Evolutionary conservation across 1,140 invertebrate species (phyloP).

Genomic region (Oncopeltus fasciatus): DNA sequence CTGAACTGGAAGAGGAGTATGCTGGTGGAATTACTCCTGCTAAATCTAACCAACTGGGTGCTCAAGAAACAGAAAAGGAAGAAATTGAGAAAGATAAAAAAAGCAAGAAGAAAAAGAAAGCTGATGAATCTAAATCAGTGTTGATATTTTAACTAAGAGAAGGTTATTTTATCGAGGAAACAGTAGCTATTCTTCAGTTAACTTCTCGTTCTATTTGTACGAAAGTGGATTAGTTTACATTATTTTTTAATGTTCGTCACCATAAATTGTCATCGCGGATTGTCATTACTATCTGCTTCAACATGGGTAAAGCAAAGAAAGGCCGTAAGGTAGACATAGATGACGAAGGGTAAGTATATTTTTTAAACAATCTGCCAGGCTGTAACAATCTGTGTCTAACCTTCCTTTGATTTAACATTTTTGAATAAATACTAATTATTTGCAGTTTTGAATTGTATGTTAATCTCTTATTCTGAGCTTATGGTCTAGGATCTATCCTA

Average conservation of each 20-base stretch:
- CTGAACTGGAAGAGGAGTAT: conserved; percentile 65
- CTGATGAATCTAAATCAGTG: conserved; percentile 28
- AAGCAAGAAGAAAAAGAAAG: conserved; percentile 29
- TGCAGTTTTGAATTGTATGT: too few species aligned
- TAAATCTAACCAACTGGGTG: conserved; percentile 22
- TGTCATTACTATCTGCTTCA: conserved; percentile 15
- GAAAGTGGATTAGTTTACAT: not conserved
- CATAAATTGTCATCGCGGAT: conserved; percentile 3
- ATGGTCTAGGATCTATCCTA: too few species aligned
- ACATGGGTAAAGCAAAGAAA: conserved; percentile 55
- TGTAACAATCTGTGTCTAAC: too few species aligned
- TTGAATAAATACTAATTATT: too few species aligned
- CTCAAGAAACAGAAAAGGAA: conserved; percentile 22
- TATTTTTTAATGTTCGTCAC: conserved; percentile 11
- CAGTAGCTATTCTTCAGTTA: not conserved
- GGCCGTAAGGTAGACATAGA: conserved; percentile 45
- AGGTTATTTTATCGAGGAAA: not conserved
- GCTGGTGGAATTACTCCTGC: conserved; percentile 33
- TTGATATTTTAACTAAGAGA: not conserved
- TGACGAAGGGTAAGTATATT: conserved; percentile 44
- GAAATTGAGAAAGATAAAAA: conserved; percentile 28
- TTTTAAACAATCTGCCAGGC: too few species aligned
- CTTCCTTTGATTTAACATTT: too few species aligned
- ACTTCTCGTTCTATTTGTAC: not conserved
- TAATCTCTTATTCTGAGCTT: too few species aligned